A percentile compares a stretch with the other conserved stretches of the same genome.
These are phyloP conservation scores for Suncus etruscus DNA, from an alignment of 2,113 vertebrate species.

Conservation along the genomic window DNA sequence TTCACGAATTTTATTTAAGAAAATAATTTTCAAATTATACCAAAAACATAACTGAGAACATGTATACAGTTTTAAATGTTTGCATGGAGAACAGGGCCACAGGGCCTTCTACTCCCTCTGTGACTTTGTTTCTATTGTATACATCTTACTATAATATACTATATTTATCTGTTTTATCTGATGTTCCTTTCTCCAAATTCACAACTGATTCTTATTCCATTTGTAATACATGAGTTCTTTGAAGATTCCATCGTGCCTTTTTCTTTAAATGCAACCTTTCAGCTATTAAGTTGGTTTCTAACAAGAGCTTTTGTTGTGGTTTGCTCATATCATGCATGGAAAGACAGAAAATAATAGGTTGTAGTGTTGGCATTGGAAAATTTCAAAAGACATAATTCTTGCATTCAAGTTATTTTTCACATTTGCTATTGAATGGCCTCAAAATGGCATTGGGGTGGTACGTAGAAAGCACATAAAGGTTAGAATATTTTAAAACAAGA, in stretches of 20 bases:
- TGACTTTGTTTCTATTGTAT: slow-evolving; percentile 57
- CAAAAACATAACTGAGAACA: slow-evolving; percentile 24
- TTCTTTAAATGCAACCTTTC: slow-evolving; percentile 73
- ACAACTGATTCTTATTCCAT: slow-evolving; percentile 61
- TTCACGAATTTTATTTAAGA: slow-evolving; percentile 60
- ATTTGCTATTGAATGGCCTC: slow-evolving; percentile 53
- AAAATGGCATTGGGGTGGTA: slow-evolving; percentile 43
- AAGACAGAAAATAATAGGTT: slow-evolving; percentile 71
- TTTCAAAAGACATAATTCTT: slow-evolving; percentile 75
- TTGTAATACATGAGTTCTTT: slow-evolving; percentile 53
- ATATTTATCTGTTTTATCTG: slow-evolving; percentile 29
- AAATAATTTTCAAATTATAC: slow-evolving; percentile 63
- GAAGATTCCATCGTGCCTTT: slow-evolving; percentile 26
- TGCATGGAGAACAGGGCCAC: slow-evolving; percentile 29
- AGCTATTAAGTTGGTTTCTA: slow-evolving; percentile 77
- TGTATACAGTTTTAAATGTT: slow-evolving; percentile 38
- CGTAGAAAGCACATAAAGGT: slow-evolving; percentile 45
- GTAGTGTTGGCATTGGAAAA: slow-evolving; percentile 64
- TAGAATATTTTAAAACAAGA: slow-evolving; percentile 54
- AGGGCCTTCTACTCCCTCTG: slow-evolving; percentile 41
- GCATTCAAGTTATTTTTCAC: slow-evolving; percentile 66
- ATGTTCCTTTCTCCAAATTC: slow-evolving; percentile 34
- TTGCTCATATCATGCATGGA: slow-evolving; percentile 75
- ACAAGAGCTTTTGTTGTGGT: slow-evolving; percentile 73
- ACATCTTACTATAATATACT: background rate